Conservation (phyloP, 2,113 vertebrate genomes). For the Mormyrus iriodes region DNA sequence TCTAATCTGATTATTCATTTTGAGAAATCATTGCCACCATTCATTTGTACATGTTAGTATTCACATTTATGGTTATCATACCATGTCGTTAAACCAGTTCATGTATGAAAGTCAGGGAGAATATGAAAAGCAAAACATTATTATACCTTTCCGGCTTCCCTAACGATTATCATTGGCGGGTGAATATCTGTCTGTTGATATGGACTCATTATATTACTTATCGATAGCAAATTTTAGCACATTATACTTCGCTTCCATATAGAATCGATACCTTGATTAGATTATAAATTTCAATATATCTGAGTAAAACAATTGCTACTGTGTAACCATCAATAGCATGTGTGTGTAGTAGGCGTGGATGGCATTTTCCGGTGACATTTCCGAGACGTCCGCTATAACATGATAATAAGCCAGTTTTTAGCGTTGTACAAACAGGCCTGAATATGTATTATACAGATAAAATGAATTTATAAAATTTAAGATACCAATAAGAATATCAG, state of each 20-base stretch:
- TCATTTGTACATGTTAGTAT: not conserved
- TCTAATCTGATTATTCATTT: not conserved
- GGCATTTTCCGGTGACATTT: not conserved
- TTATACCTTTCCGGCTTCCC: not conserved
- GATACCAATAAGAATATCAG: not conserved
- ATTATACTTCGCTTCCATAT: not conserved
- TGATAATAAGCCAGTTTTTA: not conserved
- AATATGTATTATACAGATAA: not conserved
- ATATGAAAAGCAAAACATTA: not conserved
- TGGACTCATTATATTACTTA: not conserved
- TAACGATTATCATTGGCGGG: not conserved
- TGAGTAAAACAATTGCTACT: not conserved
- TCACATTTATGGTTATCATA: not conserved
- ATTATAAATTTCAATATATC: not conserved
- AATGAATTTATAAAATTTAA: not conserved
- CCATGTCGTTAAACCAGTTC: not conserved
- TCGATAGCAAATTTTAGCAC: not conserved
- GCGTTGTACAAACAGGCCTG: not conserved
- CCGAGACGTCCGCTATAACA: not conserved
- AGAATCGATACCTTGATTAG: not conserved
- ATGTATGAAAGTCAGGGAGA: not conserved
- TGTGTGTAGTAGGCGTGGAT: not conserved
- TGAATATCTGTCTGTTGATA: not conserved
- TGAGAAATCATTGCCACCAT: not conserved
- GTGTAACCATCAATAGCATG: not conserved